phyloP scores from a whole-genome alignment of 2,113 vertebrate genomes.

The Copsychus sechellarum region DNA sequence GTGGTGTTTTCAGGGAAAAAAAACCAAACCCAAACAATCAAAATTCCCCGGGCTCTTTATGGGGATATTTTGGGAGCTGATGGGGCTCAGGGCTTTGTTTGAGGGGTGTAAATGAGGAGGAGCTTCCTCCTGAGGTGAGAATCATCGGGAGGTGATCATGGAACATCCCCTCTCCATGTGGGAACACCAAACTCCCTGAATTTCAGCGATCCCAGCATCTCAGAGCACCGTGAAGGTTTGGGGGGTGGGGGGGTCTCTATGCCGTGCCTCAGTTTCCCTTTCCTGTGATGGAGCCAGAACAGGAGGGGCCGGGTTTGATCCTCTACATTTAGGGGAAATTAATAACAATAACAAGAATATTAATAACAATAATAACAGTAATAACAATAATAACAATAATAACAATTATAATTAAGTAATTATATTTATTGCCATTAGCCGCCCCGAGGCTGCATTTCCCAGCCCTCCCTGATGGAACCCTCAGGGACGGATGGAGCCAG shows the following conservation, averaged over 20 bases:
- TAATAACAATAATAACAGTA: neutral
- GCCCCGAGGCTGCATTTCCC: neutral
- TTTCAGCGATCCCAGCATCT: rapidly evolving
- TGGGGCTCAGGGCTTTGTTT: rapidly evolving
- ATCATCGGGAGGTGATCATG: rapidly evolving
- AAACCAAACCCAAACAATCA: too few relatives aligned
- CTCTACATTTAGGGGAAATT: neutral
- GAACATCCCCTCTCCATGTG: rapidly evolving
- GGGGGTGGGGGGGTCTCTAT: rapidly evolving
- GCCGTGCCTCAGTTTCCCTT: neutral
- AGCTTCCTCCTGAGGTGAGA: neutral
- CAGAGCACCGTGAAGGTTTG: too few relatives aligned
- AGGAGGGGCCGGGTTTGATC: neutral
- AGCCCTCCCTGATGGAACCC: neutral
- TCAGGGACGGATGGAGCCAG: neutral
- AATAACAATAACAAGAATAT: neutral
- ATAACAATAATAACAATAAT: neutral
- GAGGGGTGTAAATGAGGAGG: neutral
- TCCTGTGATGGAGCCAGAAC: neutral
- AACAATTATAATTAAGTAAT: too few relatives aligned
- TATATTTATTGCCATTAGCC: too few relatives aligned
- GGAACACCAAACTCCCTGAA: neutral
- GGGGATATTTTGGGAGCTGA: rapidly evolving
- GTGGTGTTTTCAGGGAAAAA: neutral
- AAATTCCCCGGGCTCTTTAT: rapidly evolving